phyloP scores from a whole-genome alignment of 2,797 vertebrate species.

The Spondyliosoma cantharus region DNA sequence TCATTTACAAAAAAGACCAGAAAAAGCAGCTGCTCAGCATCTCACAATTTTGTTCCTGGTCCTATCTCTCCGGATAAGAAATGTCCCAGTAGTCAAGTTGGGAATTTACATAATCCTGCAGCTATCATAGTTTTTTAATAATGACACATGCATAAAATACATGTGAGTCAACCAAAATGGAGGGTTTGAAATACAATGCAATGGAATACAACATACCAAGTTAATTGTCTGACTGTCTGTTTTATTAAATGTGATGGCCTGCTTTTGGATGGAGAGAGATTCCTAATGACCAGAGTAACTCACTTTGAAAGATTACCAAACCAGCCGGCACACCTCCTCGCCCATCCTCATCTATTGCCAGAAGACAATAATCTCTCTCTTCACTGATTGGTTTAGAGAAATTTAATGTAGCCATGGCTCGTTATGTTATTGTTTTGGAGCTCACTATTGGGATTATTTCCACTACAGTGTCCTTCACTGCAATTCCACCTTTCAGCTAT shows the following conservation, averaged over 20 bases:
- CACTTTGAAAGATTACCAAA: not conserved
- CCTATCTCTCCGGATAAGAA: not conserved
- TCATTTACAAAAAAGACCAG: not conserved
- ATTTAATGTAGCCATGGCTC: not conserved
- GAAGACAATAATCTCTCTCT: not conserved
- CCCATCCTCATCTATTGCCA: not conserved
- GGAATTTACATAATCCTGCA: not conserved
- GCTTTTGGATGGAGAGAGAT: not conserved
- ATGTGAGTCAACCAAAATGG: not conserved
- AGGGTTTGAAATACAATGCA: not conserved
- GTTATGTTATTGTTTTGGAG: not conserved
- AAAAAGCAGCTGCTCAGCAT: not conserved
- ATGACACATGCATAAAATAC: too few relatives aligned
- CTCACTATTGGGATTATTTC: not conserved
- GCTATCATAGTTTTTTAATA: not conserved
- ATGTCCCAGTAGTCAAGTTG: too few relatives aligned
- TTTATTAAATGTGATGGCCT: too few relatives aligned
- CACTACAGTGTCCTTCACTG: not conserved
- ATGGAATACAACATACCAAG: not conserved
- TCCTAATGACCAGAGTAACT: not conserved
- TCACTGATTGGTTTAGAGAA: not conserved
- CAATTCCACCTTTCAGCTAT: not conserved
- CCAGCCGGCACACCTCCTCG: not conserved
- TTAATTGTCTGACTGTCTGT: not conserved
- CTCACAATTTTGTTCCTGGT: not conserved